These are phyloP conservation scores for Apaloderma vittatum DNA, from an alignment of 2,113 vertebrate genomes.

Conservation along the genomic window DNA sequence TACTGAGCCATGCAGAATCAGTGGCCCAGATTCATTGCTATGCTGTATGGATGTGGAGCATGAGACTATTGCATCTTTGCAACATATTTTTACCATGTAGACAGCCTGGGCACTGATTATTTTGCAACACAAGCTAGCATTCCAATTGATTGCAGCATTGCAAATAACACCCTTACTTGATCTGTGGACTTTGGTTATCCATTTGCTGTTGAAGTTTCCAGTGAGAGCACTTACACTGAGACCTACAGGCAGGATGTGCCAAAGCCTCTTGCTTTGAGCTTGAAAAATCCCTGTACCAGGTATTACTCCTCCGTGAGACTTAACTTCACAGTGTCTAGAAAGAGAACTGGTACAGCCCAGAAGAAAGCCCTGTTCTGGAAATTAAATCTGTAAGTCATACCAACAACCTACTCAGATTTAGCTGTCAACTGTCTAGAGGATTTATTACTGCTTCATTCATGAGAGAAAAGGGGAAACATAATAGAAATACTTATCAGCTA, in stretches of 20 bases:
- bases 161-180: neutral
- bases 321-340: neutral
- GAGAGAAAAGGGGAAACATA: neutral
- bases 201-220: neutral
- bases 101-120: neutral
- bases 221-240: neutral
- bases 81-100: neutral
- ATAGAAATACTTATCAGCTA: conserved; percentile 32
- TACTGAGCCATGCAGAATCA: neutral
- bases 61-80: neutral
- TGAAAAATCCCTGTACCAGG: neutral
- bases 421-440: neutral
- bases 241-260: neutral
- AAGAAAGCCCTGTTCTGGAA: neutral
- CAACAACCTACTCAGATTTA: neutral
- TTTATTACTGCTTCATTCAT: neutral
- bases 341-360: neutral
- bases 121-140: neutral
- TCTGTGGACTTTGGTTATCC: neutral
- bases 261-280: neutral
- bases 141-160: neutral
- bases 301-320: neutral
- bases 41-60: neutral
- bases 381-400: conserved; percentile 1
- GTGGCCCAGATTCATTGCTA: neutral